These are phyloP conservation scores for Brachirus orientalis DNA, from an alignment of 2,113 vertebrate species.

Conservation along the genomic window DNA sequence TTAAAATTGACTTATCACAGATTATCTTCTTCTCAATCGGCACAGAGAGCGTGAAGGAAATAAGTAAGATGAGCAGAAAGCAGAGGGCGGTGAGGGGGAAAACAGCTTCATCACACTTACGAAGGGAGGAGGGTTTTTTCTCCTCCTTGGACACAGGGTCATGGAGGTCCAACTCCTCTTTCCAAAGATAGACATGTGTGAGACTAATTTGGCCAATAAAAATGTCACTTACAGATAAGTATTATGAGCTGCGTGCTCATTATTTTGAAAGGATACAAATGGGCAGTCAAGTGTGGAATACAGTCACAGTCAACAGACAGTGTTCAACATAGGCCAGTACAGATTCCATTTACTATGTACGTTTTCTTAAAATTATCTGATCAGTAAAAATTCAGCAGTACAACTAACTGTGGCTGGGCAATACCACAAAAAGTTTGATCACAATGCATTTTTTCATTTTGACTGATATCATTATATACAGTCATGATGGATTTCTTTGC, in stretches of 20 bases:
- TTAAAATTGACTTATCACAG: conserved; percentile 59
- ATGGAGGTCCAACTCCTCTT: conserved; percentile 25
- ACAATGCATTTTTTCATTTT: too few species aligned
- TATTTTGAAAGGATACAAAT: conserved; percentile 45
- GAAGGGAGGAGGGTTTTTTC: conserved; percentile 31
- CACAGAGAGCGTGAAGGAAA: conserved; percentile 11
- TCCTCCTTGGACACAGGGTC: neutral
- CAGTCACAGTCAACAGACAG: conserved; percentile 25
- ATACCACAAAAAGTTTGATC: too few species aligned
- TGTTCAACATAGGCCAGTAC: too few species aligned
- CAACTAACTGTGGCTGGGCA: too few species aligned
- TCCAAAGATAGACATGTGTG: conserved; percentile 55
- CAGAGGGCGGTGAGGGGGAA: conserved; percentile 6
- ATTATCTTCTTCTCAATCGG: conserved; percentile 35
- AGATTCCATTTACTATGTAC: too few species aligned
- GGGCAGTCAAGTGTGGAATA: conserved; percentile 50
- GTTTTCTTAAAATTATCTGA: too few species aligned
- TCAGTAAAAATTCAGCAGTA: too few species aligned
- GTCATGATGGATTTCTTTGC: too few species aligned
- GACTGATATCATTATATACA: too few species aligned
- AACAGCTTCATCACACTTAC: conserved; percentile 38
- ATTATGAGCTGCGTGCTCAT: conserved; percentile 47
- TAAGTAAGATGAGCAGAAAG: conserved; percentile 32
- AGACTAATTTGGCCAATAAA: conserved; percentile 57
- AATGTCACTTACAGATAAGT: conserved; percentile 63